Conservation (phyloP, 2,888 invertebrate genomes). For the Oligia latruncula region DNA sequence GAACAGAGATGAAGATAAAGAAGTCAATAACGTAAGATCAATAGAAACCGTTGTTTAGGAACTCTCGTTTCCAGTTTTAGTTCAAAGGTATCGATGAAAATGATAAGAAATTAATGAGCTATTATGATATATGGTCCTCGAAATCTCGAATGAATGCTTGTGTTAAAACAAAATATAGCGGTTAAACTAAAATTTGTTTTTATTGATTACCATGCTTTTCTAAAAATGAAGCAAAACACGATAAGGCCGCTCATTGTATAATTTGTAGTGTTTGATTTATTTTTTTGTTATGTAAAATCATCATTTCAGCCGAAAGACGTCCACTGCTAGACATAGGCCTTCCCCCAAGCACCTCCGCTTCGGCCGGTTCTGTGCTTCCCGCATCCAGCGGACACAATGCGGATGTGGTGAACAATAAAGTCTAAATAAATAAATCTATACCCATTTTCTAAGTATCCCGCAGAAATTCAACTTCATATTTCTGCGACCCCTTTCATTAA, state of each 20-base stretch:
- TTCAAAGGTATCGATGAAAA: background rate
- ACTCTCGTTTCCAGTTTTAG: background rate
- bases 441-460: background rate
- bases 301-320: too few species aligned
- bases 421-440: background rate
- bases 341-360: background rate
- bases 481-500: conserved; percentile 34
- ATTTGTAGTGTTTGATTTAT: too few species aligned
- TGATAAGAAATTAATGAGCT: background rate
- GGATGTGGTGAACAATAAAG: background rate
- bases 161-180: background rate
- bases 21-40: background rate
- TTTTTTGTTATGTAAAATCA: too few species aligned
- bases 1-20: too few species aligned
- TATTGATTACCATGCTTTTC: background rate
- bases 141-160: background rate
- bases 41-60: background rate
- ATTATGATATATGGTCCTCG: background rate
- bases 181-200: background rate
- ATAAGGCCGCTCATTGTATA: too few species aligned
- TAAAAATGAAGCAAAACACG: background rate
- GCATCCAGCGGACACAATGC: background rate
- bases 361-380: background rate
- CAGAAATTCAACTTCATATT: conserved; percentile 20
- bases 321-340: background rate